Percentiles rank a stretch among this genome's conserved stretches.
Conservation (phyloP, 2,797 vertebrate genomes). For the Helostoma temminkii region DNA sequence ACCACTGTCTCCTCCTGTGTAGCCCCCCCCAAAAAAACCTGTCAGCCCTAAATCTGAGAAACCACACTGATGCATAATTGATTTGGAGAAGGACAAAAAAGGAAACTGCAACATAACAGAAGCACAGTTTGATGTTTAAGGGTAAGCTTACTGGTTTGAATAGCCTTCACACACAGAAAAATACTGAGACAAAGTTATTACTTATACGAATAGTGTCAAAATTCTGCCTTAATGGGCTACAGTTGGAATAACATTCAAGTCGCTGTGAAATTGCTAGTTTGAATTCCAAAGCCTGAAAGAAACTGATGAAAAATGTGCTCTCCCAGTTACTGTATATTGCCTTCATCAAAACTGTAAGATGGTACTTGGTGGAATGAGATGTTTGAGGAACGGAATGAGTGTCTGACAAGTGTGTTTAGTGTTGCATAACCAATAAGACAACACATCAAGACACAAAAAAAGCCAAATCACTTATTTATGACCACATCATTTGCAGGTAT, state of each 20-base stretch:
- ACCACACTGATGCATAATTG: constrained; percentile 68
- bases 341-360: constrained; percentile 1
- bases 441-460: constrained; percentile 6
- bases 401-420: constrained; percentile 6
- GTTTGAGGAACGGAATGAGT: neutral
- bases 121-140: constrained; percentile 48
- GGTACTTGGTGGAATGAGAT: constrained; percentile 12
- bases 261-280: constrained; percentile 21
- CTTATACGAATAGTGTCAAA: constrained; percentile 8
- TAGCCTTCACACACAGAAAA: constrained; percentile 41
- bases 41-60: constrained; percentile 58
- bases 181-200: constrained; percentile 14
- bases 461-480: neutral
- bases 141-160: constrained; percentile 41
- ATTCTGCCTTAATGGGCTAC: constrained; percentile 12
- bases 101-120: constrained; percentile 67
- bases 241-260: constrained; percentile 17
- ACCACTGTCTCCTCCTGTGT: constrained; percentile 33
- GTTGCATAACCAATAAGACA: constrained; percentile 23
- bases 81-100: constrained; percentile 68
- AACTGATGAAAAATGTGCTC: neutral
- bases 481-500: neutral
- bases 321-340: neutral
- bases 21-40: constrained; percentile 35
- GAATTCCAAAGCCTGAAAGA: constrained; percentile 3